Evolutionary conservation across 2,113 vertebrate genomes (phyloP).

Genomic region (Macroglossus sobrinus): DNA sequence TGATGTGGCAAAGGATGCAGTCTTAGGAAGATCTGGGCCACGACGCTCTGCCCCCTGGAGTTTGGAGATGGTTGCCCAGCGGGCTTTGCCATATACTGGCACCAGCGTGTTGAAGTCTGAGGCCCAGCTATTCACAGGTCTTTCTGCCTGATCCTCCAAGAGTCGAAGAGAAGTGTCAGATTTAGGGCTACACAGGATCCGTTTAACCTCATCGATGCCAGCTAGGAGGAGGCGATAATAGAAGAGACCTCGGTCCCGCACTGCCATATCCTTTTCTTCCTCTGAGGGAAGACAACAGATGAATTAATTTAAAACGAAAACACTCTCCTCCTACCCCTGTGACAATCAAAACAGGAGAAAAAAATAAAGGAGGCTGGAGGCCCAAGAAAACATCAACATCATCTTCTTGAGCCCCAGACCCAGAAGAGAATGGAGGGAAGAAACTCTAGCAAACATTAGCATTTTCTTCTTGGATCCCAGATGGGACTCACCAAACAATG

Average conservation of each 20-base stretch:
- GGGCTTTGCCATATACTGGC: constrained; percentile 82
- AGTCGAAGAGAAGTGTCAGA: constrained; percentile 92
- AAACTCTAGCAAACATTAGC: not conserved
- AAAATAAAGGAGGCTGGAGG: not conserved
- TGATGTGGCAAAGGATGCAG: constrained; percentile 40
- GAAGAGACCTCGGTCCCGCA: constrained; percentile 93
- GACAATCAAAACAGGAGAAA: not conserved
- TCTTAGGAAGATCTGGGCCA: not conserved
- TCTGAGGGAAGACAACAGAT: constrained; percentile 82
- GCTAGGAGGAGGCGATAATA: constrained; percentile 92
- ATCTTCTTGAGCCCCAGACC: not conserved
- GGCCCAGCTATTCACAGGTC: constrained; percentile 89
- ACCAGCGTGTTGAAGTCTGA: constrained; percentile 90
- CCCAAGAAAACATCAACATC: not conserved
- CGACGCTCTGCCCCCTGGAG: constrained; percentile 65
- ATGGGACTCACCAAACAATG: not conserved
- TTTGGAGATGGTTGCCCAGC: constrained; percentile 76
- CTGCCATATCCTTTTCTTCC: constrained; percentile 93
- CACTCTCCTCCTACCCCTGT: not conserved
- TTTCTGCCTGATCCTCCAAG: constrained; percentile 86
- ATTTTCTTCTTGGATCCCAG: not conserved
- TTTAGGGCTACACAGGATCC: constrained; percentile 88
- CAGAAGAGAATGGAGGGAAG: not conserved
- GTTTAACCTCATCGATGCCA: constrained; percentile 86
- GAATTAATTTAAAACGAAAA: not conserved